Conservation (phyloP, 2,888 invertebrate species). For the Herminia tarsipennalis region DNA sequence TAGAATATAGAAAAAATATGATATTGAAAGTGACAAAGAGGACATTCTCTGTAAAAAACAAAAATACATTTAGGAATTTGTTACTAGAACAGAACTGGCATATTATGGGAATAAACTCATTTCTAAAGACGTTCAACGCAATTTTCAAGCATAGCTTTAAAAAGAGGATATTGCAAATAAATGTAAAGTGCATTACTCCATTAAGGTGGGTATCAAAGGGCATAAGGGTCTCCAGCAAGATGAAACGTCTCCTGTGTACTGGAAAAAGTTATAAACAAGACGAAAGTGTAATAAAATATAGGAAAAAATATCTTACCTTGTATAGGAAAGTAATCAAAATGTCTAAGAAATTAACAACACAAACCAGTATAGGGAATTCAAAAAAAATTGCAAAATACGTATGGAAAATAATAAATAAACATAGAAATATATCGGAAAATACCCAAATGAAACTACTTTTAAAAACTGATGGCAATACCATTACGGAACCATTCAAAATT, state of each 20-base stretch:
- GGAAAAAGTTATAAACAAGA: background rate
- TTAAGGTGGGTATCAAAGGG: background rate
- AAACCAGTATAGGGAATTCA: no score
- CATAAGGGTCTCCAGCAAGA: background rate
- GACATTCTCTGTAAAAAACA: background rate
- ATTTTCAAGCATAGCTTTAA: background rate
- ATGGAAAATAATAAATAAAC: background rate
- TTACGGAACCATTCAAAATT: background rate
- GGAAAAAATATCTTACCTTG: no score
- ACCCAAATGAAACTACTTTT: background rate
- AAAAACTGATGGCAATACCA: background rate
- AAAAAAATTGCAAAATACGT: background rate
- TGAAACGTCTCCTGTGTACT: background rate
- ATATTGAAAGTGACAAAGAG: background rate
- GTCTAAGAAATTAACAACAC: background rate
- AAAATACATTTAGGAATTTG: conserved; percentile 1
- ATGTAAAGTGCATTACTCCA: no score
- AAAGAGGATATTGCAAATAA: background rate
- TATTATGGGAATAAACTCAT: background rate
- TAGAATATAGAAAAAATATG: background rate
- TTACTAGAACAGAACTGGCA: background rate
- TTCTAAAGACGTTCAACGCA: background rate
- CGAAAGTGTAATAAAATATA: no score
- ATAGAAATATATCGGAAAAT: background rate
- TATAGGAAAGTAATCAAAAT: no score